phyloP scores from a whole-genome alignment of 2,113 vertebrate genomes.

The Typhlomys cinereus region DNA sequence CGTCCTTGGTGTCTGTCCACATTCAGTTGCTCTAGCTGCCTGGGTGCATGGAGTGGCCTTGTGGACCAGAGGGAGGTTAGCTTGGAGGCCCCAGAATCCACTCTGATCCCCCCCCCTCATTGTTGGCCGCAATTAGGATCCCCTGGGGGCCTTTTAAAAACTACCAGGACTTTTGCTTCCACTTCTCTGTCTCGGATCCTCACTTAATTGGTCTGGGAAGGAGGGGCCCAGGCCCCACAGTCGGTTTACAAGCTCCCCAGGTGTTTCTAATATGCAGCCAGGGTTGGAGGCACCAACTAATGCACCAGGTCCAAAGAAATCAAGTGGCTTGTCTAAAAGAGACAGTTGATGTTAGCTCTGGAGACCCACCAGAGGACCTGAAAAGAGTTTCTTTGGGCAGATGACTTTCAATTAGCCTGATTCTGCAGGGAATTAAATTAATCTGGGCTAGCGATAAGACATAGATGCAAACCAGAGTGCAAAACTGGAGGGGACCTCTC shows the following conservation, averaged over 20 bases:
- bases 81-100: background rate
- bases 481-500: background rate
- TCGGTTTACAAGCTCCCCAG: constrained; percentile 56
- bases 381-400: constrained; percentile 2
- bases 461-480: background rate
- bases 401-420: constrained; percentile 12
- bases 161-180: constrained; percentile 11
- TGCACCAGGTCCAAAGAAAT: constrained; percentile 12
- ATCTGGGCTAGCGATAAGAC: background rate
- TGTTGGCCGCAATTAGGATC: background rate
- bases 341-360: constrained; percentile 25
- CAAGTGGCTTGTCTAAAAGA: background rate
- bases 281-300: background rate
- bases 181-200: background rate
- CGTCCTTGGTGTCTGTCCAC: background rate
- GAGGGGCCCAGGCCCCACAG: background rate
- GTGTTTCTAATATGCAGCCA: constrained; percentile 49
- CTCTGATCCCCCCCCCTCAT: background rate
- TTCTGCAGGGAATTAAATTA: constrained; percentile 26
- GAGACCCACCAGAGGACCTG: background rate
- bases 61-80: background rate
- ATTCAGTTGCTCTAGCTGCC: background rate
- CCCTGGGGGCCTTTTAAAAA: constrained; percentile 55
- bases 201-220: constrained; percentile 69
- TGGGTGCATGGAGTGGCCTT: accelerated